Evolutionary conservation across 2,797 vertebrate species (phyloP).

Genomic region (Dromococcyx pavoninus): DNA sequence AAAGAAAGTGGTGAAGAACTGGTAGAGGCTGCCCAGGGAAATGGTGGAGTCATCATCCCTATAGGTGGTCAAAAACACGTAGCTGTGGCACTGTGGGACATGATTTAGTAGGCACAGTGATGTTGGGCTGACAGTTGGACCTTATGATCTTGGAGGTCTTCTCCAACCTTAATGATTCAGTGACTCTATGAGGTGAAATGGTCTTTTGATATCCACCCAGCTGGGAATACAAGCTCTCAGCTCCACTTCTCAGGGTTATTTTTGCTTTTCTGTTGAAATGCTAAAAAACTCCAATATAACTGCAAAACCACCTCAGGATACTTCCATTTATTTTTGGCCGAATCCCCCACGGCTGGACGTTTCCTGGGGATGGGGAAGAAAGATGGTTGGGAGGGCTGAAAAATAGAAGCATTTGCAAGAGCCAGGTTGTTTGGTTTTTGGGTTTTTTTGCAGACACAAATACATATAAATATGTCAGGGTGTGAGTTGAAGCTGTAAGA

Average conservation of each 20-base stretch:
- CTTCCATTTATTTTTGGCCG: background rate
- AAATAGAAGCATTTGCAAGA: background rate
- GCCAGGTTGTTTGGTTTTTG: background rate
- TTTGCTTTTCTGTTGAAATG: background rate
- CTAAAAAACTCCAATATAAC: background rate
- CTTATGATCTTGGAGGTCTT: no score
- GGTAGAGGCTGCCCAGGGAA: no score
- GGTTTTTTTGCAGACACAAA: background rate
- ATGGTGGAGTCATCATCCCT: no score
- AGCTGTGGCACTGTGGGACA: no score
- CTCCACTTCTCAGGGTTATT: background rate
- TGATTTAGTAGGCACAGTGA: no score
- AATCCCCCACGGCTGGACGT: background rate
- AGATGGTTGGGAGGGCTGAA: background rate
- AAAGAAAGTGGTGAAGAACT: no score
- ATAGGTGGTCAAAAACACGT: no score
- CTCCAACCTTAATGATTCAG: no score
- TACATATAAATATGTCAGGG: background rate
- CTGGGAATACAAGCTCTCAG: background rate
- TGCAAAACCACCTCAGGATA: background rate
- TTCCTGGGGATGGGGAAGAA: background rate
- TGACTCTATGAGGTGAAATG: background rate
- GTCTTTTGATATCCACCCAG: background rate
- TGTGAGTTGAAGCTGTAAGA: background rate
- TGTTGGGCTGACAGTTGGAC: no score